Conservation (phyloP, 2,113 vertebrate species). For the Urocitellus parryii region DNA sequence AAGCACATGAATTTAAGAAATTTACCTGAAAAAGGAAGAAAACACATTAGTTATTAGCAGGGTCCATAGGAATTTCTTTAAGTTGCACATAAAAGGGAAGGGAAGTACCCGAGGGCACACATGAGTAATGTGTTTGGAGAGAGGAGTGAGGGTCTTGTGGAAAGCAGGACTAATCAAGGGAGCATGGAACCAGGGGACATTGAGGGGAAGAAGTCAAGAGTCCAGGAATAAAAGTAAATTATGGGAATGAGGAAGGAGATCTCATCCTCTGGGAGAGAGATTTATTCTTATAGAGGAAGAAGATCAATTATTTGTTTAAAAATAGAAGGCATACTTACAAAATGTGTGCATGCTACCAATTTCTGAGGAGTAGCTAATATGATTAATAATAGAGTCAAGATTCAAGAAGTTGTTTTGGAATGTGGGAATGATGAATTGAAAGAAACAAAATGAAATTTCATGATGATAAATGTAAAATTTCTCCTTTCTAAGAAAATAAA, state of each 20-base stretch:
- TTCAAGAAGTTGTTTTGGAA: slow-evolving; percentile 49
- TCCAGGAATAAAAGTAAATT: neutral
- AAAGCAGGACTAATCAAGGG: neutral
- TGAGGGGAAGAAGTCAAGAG: neutral
- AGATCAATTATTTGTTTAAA: slow-evolving; percentile 60
- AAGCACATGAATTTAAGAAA: neutral
- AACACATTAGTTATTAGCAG: neutral
- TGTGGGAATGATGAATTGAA: slow-evolving; percentile 68
- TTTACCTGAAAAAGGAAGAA: slow-evolving; percentile 24
- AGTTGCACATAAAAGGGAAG: neutral
- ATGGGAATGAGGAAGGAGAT: neutral
- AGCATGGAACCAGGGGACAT: neutral
- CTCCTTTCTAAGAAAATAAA: slow-evolving; percentile 60
- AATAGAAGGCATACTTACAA: slow-evolving; percentile 60
- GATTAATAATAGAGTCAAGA: slow-evolving; percentile 66
- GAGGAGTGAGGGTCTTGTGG: neutral
- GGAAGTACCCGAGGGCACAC: neutral
- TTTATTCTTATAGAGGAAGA: slow-evolving; percentile 34
- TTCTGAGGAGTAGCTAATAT: slow-evolving; percentile 61
- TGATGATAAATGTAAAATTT: slow-evolving; percentile 64
- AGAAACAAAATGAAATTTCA: slow-evolving; percentile 65
- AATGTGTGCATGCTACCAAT: slow-evolving; percentile 1
- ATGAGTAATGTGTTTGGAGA: neutral
- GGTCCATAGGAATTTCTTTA: neutral
- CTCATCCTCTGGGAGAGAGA: slow-evolving; percentile 16